phyloP scores from a whole-genome alignment of 2,888 invertebrate species.

The Anodontia alba region DNA sequence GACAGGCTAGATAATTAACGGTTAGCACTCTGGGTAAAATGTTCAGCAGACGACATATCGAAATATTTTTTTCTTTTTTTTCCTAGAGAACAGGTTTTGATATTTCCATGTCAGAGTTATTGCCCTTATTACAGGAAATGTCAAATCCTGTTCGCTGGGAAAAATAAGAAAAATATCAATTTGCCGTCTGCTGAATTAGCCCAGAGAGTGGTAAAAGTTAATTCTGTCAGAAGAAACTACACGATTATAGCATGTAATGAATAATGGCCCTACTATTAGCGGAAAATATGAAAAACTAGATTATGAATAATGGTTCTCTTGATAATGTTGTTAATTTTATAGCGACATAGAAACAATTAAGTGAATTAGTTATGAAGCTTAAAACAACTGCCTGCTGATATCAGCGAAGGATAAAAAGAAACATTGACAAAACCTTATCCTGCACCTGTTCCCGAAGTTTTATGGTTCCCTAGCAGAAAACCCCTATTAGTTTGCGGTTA shows the following conservation, averaged over 20 bases:
- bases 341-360: conserved; percentile 17
- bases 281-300: conserved; percentile 20
- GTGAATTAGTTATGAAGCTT: conserved; percentile 6
- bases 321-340: conserved; percentile 14
- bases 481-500: conserved; percentile 1
- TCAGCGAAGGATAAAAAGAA: conserved; percentile 7
- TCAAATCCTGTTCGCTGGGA: no score
- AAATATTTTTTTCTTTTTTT: no score
- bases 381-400: conserved; percentile 14
- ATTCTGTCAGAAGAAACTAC: conserved; percentile 29
- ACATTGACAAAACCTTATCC: not conserved
- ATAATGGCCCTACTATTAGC: conserved; percentile 14
- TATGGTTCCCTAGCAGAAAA: not conserved
- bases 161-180: no score
- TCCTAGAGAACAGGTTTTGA: no score
- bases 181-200: no score
- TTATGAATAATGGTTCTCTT: conserved; percentile 15
- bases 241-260: conserved; percentile 13
- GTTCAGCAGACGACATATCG: no score
- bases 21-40: no score
- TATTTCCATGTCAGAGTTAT: no score
- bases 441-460: not conserved
- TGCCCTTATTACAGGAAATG: no score
- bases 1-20: conserved; percentile 54
- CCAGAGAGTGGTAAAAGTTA: no score